phyloP scores from a whole-genome alignment of 2,888 invertebrate species.

The Epinotia nisella region DNA sequence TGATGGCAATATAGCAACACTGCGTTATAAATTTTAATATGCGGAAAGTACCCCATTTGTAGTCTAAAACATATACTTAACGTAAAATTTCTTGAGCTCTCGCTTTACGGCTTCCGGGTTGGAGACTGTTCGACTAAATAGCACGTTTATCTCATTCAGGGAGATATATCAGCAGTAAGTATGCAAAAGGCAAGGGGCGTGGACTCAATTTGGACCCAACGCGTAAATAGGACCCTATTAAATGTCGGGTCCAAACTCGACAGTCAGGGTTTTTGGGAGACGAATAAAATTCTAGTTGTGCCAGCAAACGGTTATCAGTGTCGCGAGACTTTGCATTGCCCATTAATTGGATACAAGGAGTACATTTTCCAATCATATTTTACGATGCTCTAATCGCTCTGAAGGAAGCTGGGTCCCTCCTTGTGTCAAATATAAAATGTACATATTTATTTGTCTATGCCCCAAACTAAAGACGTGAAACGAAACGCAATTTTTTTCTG shows the following conservation, averaged over 20 bases:
- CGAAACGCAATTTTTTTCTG: too few species aligned
- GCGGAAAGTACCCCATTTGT: too few species aligned
- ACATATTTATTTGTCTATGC: too few species aligned
- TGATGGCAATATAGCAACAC: too few species aligned
- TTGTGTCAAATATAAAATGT: too few species aligned
- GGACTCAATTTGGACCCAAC: constrained; percentile 39
- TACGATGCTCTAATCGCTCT: too few species aligned
- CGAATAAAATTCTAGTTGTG: constrained; percentile 34
- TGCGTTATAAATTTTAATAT: too few species aligned
- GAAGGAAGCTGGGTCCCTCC: too few species aligned
- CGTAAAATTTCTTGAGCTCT: not conserved
- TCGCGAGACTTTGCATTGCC: not conserved
- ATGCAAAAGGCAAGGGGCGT: constrained; percentile 42
- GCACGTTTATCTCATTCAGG: constrained; percentile 32
- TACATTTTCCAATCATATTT: too few species aligned
- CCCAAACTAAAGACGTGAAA: too few species aligned
- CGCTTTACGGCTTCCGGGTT: constrained; percentile 4
- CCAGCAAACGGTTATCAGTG: not conserved
- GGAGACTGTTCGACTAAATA: constrained; percentile 22
- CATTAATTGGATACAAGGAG: too few species aligned
- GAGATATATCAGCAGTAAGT: constrained; percentile 38
- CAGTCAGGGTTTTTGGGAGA: constrained; percentile 33
- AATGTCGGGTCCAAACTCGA: constrained; percentile 36
- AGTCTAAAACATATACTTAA: too few species aligned
- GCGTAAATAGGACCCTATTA: constrained; percentile 44